Evolutionary conservation across 2,113 vertebrate genomes (phyloP).

Genomic region (Tragelaphus strepsiceros): DNA sequence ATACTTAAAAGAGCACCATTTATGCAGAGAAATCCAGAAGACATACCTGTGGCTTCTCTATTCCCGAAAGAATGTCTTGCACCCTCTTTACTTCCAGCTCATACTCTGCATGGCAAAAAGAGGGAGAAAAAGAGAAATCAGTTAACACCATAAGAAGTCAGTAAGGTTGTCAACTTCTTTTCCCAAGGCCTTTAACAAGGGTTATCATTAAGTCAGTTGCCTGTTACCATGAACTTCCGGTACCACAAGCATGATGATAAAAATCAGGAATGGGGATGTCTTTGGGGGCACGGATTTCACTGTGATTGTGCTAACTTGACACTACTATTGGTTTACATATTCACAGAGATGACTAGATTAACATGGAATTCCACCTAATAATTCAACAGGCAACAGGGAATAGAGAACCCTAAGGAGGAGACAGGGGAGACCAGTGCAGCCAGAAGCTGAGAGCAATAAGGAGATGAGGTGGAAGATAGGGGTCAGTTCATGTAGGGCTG

Average conservation of each 20-base stretch:
- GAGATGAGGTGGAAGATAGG: not conserved
- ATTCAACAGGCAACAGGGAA: not conserved
- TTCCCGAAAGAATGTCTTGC: conserved; percentile 95
- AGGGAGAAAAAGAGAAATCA: conserved; percentile 38
- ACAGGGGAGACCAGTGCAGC: not conserved
- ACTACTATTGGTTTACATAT: not conserved
- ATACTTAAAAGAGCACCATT: not conserved
- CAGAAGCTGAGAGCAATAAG: not conserved
- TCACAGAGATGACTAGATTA: not conserved
- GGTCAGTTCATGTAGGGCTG: not conserved
- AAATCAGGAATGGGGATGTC: not conserved
- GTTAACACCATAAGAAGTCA: conserved; percentile 58
- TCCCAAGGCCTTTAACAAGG: not conserved
- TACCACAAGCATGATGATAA: not conserved
- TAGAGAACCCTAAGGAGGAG: not conserved
- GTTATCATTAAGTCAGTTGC: not conserved
- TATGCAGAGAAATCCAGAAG: conserved; percentile 46
- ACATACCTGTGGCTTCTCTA: conserved; percentile 97
- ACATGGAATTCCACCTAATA: not conserved
- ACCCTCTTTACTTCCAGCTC: conserved; percentile 94
- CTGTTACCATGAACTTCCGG: not conserved
- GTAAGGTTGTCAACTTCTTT: not conserved
- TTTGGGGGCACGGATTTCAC: not conserved
- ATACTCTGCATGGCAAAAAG: conserved; percentile 85
- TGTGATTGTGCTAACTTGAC: not conserved